Evolutionary conservation across 2,888 invertebrate species (phyloP), one percentile per base, ranked within the genome.

Genomic region (Augiades crinisus): DNA sequence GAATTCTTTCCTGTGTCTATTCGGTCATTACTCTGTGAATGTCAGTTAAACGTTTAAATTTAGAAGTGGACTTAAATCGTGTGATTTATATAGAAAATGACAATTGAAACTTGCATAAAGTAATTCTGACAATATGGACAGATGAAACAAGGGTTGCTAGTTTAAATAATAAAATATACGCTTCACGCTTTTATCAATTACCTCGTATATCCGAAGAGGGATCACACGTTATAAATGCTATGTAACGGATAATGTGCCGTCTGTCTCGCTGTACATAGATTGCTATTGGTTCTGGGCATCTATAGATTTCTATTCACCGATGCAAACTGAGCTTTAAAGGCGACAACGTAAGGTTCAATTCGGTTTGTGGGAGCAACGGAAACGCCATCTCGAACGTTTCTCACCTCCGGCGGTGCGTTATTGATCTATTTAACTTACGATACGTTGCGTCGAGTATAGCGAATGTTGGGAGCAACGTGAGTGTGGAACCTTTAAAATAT

Each of bases 321-420:
- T 7, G 36, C 10, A 17, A 14, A 22, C 44, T 44, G 30, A 38
- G 17, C 51, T 37, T 44, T 37, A 36, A 21, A 22, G 31, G 31
- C 45, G 30, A 44, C 21, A 31, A 16, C 14, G 38, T 44, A 44
- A 44, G 44, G 38, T 22, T 30, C 19, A 44, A 31, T 38, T 19
- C 12, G 12, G 40, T 7, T 24, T 31, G 22, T 8, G 16, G 8
- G 5, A 16, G 36, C 36, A 36, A 36, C 27, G 16, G 44, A 37
- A 22, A 38, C 43, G 37, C 45, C 51, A 52, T 52, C 51, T 52
- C 33, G 24, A 33, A 30, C 40, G 33, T 22, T 33, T 37, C 40
- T 52, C 52, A 52, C 52, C 46, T 46, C 45, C 51, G 30, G 36
- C 50, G 37, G 44, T 52, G 51, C 45, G 52, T 46, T 52, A 52